Percentiles rank a stretch among this genome's conserved stretches.
Conservation (phyloP, 2,113 vertebrate genomes). For the Pao palembangensis region DNA sequence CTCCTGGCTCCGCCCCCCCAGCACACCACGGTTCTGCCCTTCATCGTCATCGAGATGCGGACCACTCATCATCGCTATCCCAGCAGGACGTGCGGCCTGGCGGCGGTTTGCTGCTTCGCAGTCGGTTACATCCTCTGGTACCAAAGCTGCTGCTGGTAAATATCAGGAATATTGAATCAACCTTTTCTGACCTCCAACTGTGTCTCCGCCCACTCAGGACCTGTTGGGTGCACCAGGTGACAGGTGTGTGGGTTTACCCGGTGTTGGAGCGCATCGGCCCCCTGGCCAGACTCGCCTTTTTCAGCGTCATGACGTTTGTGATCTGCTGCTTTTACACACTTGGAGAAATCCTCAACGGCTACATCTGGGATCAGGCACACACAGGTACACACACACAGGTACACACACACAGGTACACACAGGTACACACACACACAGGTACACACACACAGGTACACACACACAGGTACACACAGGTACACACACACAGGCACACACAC, state of each 20-base stretch:
- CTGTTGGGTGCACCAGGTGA: conserved; percentile 94
- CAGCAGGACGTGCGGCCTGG: conserved; percentile 85
- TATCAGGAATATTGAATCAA: too few species aligned
- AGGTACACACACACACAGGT: too few species aligned
- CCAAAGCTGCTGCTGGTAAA: neutral
- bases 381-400: conserved; percentile 21
- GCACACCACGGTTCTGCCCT: conserved; percentile 97
- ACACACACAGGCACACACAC: too few species aligned
- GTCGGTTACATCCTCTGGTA: conserved; percentile 95
- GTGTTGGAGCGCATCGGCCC: conserved; percentile 86
- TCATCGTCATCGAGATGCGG: conserved; percentile 99
- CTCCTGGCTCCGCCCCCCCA: conserved; percentile 46
- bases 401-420: neutral
- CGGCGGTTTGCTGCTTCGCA: conserved; percentile 86
- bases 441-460: too few species aligned
- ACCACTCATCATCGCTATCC: conserved; percentile 93
- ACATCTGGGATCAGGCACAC: conserved; percentile 91
- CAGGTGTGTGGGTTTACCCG: conserved; percentile 95
- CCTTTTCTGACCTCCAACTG: neutral
- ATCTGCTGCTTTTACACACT: conserved; percentile 87
- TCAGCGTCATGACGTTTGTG: conserved; percentile 75
- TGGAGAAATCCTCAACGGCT: conserved; percentile 92
- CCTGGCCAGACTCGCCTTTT: conserved; percentile 83
- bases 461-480: too few species aligned
- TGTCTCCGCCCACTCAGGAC: conserved; percentile 73